Conservation (phyloP, 2,113 vertebrate genomes). For the Craseonycteris thonglongyai region DNA sequence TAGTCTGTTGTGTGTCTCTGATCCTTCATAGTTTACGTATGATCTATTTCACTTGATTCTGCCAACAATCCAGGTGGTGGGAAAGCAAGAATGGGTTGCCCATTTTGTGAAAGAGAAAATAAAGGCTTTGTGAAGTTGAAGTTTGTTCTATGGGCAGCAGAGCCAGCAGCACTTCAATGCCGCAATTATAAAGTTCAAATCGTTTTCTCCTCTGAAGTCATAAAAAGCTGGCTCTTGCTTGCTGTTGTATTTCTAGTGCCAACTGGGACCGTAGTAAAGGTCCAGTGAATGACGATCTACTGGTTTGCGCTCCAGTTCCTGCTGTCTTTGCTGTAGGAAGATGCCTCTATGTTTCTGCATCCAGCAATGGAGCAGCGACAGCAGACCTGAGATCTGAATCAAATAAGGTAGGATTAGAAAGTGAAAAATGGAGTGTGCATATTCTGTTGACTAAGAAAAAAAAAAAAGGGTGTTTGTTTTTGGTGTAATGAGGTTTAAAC, state of each 20-base stretch:
- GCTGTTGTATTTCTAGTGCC: background rate
- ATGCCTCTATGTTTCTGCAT: background rate
- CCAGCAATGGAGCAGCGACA: background rate
- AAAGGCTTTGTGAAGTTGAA: background rate
- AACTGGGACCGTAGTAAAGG: background rate
- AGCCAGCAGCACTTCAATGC: background rate
- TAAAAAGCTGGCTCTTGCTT: background rate
- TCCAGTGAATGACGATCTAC: background rate
- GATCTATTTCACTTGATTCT: background rate
- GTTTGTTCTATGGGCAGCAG: background rate
- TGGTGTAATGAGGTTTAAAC: conserved; percentile 18
- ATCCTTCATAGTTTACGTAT: background rate
- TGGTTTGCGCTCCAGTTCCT: background rate
- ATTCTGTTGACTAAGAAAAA: background rate
- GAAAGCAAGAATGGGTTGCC: background rate
- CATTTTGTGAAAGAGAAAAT: background rate
- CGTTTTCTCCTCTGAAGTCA: background rate
- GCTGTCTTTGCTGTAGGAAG: background rate
- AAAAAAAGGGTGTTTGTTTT: background rate
- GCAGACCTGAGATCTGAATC: background rate
- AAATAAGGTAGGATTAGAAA: background rate
- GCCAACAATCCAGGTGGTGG: background rate
- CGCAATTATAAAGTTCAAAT: background rate
- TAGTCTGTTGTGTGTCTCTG: background rate
- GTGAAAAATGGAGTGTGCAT: background rate